Evolutionary conservation across 2,113 vertebrate genomes (phyloP).

Genomic region (Sebastes schlegelii): DNA sequence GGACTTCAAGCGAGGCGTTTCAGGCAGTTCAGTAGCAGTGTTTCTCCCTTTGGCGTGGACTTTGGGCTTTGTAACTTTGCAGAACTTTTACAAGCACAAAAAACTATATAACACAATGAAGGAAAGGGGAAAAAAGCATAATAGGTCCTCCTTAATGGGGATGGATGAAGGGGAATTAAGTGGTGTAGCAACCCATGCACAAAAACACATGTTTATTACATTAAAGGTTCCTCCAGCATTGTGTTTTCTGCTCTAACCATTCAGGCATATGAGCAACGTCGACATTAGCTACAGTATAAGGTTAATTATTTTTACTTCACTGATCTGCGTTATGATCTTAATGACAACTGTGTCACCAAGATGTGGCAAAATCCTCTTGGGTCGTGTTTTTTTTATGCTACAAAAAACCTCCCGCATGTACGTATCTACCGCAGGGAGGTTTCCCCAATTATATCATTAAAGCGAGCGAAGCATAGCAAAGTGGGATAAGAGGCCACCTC

Average conservation of each 20-base stretch:
- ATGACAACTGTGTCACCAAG: conserved; percentile 16
- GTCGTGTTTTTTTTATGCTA: conserved; percentile 25
- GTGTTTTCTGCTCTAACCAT: conserved; percentile 13
- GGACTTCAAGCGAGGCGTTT: no score
- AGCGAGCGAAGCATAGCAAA: conserved; percentile 27
- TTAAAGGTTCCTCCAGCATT: not conserved
- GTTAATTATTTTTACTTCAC: not conserved
- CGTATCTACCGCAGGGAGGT: conserved; percentile 18
- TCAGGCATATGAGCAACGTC: conserved; percentile 3
- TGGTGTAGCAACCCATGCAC: not conserved
- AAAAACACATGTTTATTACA: conserved; percentile 4
- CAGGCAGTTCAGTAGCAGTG: no score
- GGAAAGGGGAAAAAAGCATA: no score
- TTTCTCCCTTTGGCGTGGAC: no score
- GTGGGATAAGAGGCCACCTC: conserved; percentile 44
- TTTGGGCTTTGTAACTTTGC: no score
- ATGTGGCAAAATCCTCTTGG: conserved; percentile 35
- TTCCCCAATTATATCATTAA: conserved; percentile 38
- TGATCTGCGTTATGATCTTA: conserved; percentile 12
- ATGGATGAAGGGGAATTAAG: conserved; percentile 6
- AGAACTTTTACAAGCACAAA: no score
- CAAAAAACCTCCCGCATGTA: not conserved
- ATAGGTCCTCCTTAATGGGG: not conserved
- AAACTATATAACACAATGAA: no score
- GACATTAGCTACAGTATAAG: conserved; percentile 2